Percentiles rank a stretch among this genome's conserved stretches.
Evolutionary conservation across 2,888 invertebrate genomes (phyloP).

Genomic region (Thereva unica): DNA sequence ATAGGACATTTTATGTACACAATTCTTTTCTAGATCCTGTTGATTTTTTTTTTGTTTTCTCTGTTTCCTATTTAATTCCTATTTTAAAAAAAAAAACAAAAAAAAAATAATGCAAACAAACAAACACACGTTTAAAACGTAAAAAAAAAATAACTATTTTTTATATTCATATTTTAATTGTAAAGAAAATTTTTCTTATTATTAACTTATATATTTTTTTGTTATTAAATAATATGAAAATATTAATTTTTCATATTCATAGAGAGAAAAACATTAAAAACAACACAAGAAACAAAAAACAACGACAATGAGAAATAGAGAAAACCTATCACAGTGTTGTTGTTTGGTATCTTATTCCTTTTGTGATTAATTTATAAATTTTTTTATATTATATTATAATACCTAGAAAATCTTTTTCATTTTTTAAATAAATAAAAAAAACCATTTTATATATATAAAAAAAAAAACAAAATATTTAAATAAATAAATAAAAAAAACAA

Average conservation of each 20-base stretch:
- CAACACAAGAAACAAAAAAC: slow-evolving; percentile 9
- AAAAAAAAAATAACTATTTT: slow-evolving; percentile 8
- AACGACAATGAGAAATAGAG: background rate
- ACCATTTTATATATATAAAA: slow-evolving; percentile 10
- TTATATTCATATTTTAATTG: slow-evolving; percentile 36
- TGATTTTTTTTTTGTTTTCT: slow-evolving; percentile 32
- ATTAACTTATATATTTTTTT: slow-evolving; percentile 15
- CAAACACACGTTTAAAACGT: background rate
- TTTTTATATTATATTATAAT: background rate
- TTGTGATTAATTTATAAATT: slow-evolving; percentile 25
- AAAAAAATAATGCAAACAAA: slow-evolving; percentile 17
- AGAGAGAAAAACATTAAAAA: too few species aligned
- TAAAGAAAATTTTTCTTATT: slow-evolving; percentile 26
- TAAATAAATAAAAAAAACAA: background rate
- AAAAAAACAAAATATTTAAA: background rate
- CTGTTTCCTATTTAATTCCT: slow-evolving; percentile 35
- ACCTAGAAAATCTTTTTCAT: slow-evolving; percentile 11
- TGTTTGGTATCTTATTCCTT: slow-evolving; percentile 8
- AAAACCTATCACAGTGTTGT: background rate
- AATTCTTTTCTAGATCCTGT: slow-evolving; percentile 8
- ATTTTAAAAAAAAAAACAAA: slow-evolving; percentile 24
- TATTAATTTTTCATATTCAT: slow-evolving; percentile 2
- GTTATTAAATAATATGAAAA: slow-evolving; percentile 20
- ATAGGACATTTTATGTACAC: background rate
- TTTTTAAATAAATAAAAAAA: too few species aligned